Percentiles rank a stretch among this genome's conserved stretches.
phyloP scores from a whole-genome alignment of 2,797 vertebrate genomes.

The Oreochromis grahami region DNA sequence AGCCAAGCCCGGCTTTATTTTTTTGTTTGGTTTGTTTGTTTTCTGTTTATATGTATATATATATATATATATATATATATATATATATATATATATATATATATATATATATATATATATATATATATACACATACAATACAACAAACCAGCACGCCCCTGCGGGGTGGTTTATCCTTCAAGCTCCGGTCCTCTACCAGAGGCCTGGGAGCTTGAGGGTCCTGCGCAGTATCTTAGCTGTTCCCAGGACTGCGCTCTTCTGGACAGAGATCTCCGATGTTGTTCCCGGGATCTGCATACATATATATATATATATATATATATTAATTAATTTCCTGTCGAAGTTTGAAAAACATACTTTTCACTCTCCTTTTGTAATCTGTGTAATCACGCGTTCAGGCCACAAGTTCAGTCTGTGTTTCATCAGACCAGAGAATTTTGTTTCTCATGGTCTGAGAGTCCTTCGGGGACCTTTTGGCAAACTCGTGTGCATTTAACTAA shows the following conservation, averaged over 20 bases:
- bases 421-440: too few species aligned
- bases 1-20: background rate
- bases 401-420: too few species aligned
- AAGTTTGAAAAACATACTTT: background rate
- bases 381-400: background rate
- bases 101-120: background rate
- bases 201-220: too few species aligned
- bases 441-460: background rate
- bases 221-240: too few species aligned
- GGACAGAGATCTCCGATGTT: too few species aligned
- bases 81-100: background rate
- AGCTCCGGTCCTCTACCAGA: too few species aligned
- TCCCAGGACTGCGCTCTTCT: too few species aligned
- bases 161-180: too few species aligned
- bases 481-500: background rate
- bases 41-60: accelerated
- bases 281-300: too few species aligned
- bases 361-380: background rate
- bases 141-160: too few species aligned
- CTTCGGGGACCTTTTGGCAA: background rate
- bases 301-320: background rate
- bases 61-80: background rate
- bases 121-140: too few species aligned
- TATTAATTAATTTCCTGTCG: background rate
- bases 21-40: background rate